Base-by-base conservation (phyloP, 2,113 vertebrate species). In the Anhinga rufa region DNA sequence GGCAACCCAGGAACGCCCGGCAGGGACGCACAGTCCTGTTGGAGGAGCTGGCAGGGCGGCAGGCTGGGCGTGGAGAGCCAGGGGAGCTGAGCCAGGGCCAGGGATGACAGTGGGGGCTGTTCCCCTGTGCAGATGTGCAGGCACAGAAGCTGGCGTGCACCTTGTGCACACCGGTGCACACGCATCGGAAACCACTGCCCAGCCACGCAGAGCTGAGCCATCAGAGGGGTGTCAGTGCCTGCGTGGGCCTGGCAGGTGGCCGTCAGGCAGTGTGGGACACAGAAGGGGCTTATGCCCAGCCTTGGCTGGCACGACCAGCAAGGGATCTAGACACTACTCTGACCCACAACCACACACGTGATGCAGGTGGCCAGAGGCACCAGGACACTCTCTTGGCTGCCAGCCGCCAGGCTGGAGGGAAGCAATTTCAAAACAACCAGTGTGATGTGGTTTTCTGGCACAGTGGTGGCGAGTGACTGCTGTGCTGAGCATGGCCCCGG, bases 1-100 rank as follows among this genome's bases (percentile, higher is more conserved):
- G 26, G 16, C 58, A 38, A 51, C 36, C 26, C 1, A 0, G 38
- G 71, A 40, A 77, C 0, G 4, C 48, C 25, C 0, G 1, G 34
- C 48, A 70, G 62, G 79, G 52, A 68, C 32, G 13, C 1, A 3
- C 1, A 1, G 55, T 40, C 20, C 14, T 40, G n/a, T 14, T 9
- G 2, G 57, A 64, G 65, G n/a, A 75, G 44, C 60, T 51, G 51
- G n/a, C 57, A 64, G 49, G 55, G 46, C 2, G 4, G 40, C 68
- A n/a, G 58, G 29, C 62, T 60, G 52, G 32, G 32, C 36, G 51
- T 21, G 26, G 51, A 55, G 48, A 65, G 49, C n/a, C 49, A 28
- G 22, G 8, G n/a, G 24, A 88, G 51, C 40, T 55, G 40, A 40
- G 14, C 4, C 9, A 26, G 17, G 48, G 49, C 49, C 29, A 58